These are phyloP conservation scores for Drosophila tanythrix DNA, from an alignment of 2,888 invertebrate species.

Conservation along the genomic window DNA sequence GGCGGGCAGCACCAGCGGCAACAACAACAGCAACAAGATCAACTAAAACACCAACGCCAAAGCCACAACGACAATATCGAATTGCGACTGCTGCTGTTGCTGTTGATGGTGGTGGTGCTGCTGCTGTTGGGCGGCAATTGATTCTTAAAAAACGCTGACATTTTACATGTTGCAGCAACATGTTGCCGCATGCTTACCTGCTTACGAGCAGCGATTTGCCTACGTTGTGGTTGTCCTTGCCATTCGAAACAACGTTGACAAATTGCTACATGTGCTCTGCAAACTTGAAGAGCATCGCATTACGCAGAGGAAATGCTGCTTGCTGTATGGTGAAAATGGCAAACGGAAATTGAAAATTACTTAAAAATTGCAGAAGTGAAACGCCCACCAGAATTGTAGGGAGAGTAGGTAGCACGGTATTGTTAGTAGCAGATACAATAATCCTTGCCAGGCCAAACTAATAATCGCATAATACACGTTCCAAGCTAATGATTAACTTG, in stretches of 20 bases:
- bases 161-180: constrained; percentile 80
- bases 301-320: constrained; percentile 44
- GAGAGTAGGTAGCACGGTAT: constrained; percentile 28
- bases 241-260: constrained; percentile 68
- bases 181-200: constrained; percentile 60
- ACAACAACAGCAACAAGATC: constrained; percentile 23
- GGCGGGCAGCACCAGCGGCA: constrained; percentile 59
- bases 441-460: constrained; percentile 67
- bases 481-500: constrained; percentile 83
- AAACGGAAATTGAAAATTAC: constrained; percentile 80
- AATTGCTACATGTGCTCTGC: constrained; percentile 72
- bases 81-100: constrained; percentile 53
- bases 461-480: constrained; percentile 81
- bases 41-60: constrained; percentile 50
- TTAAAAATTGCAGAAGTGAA: constrained; percentile 50
- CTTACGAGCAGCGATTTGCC: constrained; percentile 41
- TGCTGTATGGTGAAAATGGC: constrained; percentile 42
- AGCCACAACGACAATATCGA: constrained; percentile 70
- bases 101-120: constrained; percentile 21
- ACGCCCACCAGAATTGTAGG: constrained; percentile 63
- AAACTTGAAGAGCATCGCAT: constrained; percentile 51
- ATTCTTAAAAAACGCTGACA: constrained; percentile 80
- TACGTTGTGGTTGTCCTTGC: constrained; percentile 35
- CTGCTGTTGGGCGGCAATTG: constrained; percentile 74
- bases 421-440: constrained; percentile 38